Evolutionary conservation across 2,888 invertebrate genomes (phyloP).

Genomic region (Leptarthrus brevirostris): DNA sequence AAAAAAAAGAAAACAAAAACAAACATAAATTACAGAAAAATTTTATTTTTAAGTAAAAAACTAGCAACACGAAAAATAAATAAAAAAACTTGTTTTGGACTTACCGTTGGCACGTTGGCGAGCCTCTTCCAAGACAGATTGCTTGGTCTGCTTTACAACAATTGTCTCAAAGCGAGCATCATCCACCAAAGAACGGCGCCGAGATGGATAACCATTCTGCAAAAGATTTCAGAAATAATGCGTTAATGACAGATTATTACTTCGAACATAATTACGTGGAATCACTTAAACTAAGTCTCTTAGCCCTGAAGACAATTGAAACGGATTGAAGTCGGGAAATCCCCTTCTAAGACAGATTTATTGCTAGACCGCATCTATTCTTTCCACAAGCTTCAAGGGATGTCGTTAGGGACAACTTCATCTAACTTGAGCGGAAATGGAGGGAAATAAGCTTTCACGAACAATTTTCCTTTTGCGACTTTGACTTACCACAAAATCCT

Average conservation of each 20-base stretch:
- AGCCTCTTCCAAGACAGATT: conserved; percentile 91
- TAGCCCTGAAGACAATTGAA: background rate
- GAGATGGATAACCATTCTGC: conserved; percentile 96
- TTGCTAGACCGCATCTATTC: background rate
- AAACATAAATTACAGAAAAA: conserved; percentile 55
- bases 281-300: conserved; percentile 24
- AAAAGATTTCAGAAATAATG: conserved; percentile 65
- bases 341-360: conserved; percentile 46
- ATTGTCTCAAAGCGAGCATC: conserved; percentile 97
- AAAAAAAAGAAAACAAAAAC: conserved; percentile 55
- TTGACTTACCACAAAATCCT: conserved; percentile 42
- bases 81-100: conserved; percentile 58
- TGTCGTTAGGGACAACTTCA: conserved; percentile 19
- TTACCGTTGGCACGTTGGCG: conserved; percentile 89
- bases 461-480: conserved; percentile 43
- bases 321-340: conserved; percentile 11
- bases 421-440: conserved; percentile 38
- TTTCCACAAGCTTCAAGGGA: background rate
- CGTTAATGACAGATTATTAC: conserved; percentile 4
- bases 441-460: conserved; percentile 51
- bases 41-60: conserved; percentile 55
- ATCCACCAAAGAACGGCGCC: conserved; percentile 94
- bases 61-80: conserved; percentile 52
- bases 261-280: conserved; percentile 40
- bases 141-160: conserved; percentile 94